A percentile compares a stretch with the other conserved stretches of the same genome.
These are phyloP conservation scores for Siderastrea siderea DNA, from an alignment of 92 coral and sea anemone species.

Conservation along the genomic window DNA sequence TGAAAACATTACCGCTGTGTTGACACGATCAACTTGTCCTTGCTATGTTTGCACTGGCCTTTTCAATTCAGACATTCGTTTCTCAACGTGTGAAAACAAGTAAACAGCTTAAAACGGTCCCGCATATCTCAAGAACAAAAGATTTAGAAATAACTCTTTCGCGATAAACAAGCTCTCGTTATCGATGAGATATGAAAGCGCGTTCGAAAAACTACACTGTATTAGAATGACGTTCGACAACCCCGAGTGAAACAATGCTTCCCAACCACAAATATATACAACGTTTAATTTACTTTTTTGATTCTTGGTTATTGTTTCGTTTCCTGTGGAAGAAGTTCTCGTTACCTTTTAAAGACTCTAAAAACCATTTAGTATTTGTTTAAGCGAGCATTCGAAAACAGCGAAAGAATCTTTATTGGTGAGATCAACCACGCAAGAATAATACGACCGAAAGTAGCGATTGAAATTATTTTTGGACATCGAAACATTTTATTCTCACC, in stretches of 20 bases:
- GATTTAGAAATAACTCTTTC: constrained; percentile 9
- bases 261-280: constrained; percentile 19
- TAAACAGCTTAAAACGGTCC: constrained; percentile 12
- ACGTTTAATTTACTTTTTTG: neutral
- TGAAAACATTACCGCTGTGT: neutral
- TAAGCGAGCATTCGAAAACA: neutral
- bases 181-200: neutral
- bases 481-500: constrained; percentile 66
- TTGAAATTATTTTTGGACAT: neutral
- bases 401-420: neutral
- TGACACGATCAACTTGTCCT: neutral
- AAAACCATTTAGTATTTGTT: neutral
- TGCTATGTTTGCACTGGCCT: constrained; percentile 3
- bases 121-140: neutral
- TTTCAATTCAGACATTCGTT: neutral
- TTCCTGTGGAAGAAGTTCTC: constrained; percentile 1
- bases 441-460: neutral
- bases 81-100: constrained; percentile 33
- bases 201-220: neutral
- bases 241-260: constrained; percentile 2
- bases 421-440: neutral
- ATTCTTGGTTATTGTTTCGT: neutral
- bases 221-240: neutral
- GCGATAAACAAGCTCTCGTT: constrained; percentile 21
- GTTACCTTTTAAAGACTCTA: neutral